Conservation (phyloP, 2,797 vertebrate species). For the Acipenser transmontanus region DNA sequence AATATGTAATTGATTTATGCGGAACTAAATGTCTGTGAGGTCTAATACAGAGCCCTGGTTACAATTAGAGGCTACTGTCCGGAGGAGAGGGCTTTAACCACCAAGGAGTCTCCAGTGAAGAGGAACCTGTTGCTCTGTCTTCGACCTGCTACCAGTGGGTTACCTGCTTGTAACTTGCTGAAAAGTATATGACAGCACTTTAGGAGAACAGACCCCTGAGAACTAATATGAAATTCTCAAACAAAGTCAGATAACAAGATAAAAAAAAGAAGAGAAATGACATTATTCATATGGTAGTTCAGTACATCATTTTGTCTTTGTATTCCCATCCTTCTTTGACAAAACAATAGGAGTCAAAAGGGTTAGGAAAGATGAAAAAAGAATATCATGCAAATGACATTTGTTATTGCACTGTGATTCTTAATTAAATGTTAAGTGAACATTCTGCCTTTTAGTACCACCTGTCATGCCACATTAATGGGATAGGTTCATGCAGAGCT, state of each 20-base stretch:
- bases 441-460: slow-evolving; percentile 75
- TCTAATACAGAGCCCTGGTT: background rate
- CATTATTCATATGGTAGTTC: too few species aligned
- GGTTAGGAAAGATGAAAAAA: slow-evolving; percentile 49
- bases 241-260: too few species aligned
- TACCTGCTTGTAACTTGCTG: background rate
- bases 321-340: slow-evolving; percentile 53
- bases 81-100: background rate
- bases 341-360: slow-evolving; percentile 58
- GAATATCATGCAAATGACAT: slow-evolving; percentile 61
- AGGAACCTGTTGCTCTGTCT: background rate
- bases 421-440: slow-evolving; percentile 70
- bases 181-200: background rate
- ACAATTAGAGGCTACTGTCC: background rate
- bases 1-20: background rate
- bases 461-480: slow-evolving; percentile 77
- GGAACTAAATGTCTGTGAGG: background rate
- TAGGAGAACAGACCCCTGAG: background rate
- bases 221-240: too few species aligned
- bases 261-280: too few species aligned
- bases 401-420: slow-evolving; percentile 67
- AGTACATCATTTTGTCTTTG: slow-evolving; percentile 65
- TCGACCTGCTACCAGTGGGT: background rate
- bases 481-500: slow-evolving; percentile 76
- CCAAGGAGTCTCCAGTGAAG: background rate